Base-by-base conservation (phyloP, 2,888 invertebrate genomes). In the Lycaena phlaeas region DNA sequence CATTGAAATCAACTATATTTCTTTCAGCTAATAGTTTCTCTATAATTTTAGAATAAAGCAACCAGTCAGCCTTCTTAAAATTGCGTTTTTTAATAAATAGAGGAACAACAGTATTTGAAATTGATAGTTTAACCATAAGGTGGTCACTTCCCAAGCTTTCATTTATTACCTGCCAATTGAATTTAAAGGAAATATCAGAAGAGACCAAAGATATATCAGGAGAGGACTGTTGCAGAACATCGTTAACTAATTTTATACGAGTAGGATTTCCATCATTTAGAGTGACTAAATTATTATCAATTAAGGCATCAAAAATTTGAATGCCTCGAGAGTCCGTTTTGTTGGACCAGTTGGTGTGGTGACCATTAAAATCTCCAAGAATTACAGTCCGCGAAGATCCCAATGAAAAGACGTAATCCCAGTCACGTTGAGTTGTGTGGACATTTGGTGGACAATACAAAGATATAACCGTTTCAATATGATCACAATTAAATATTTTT, bases 371-470 rank as follows among this genome's bases (percentile, higher is more conserved):
- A 27, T 36, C 37, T 1, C 37, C 37, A 3, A 27, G 14, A 38
- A 38, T 17, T 7, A 36, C 2, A 14, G 22, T 22, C 25, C 25
- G 25, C 1, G 4, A 4, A 22, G 4, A 7, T 4, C 12, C 11
- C 9, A 9, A 6, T 4, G 36, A 36, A 36, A 48, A 48, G 15
- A 48, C 10, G 1, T 36, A 9, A 14, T 45, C 43, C 48, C 45
- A 48, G 26, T 45, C 48, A 15, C 11, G 30, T 25, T 38, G 40
- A 6, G 12, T 15, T 4, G 45, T 44, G 2, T 12, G 14, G 4
- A 45, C 12, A 7, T 28, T 9, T 10, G 38, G 27, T 6, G 48
- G 38, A 14, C 48, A 48, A 40, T 48, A 48, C 1, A 48, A 14
- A 3, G 40, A 38, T 14, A 48, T 26, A 4, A 48, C 27, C n/a